Conservation (phyloP, 2,113 vertebrate genomes). For the Neotoma lepida region DNA sequence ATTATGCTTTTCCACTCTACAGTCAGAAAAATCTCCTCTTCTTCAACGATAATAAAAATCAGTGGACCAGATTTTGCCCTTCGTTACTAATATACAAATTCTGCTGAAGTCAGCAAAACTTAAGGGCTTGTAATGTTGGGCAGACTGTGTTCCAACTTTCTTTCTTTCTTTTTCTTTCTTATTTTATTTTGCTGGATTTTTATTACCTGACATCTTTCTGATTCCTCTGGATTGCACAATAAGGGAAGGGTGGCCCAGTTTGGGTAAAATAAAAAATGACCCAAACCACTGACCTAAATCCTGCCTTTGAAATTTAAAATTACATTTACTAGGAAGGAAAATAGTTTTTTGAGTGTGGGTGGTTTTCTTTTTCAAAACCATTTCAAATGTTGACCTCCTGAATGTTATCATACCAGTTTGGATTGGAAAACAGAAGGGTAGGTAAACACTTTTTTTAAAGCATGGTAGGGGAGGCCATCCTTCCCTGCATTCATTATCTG, state of each 20-base stretch:
- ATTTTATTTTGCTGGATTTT: conserved; percentile 72
- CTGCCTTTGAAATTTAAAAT: conserved; percentile 83
- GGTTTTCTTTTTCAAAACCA: conserved; percentile 81
- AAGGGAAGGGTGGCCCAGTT: conserved; percentile 77
- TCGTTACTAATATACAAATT: conserved; percentile 66
- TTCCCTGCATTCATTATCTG: conserved; percentile 80
- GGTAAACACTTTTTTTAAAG: conserved; percentile 78
- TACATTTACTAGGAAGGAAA: conserved; percentile 82
- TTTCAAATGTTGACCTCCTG: conserved; percentile 82
- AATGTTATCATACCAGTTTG: conserved; percentile 81
- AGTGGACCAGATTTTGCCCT: conserved; percentile 73
- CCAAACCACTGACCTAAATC: conserved; percentile 84
- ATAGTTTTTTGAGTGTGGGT: conserved; percentile 81
- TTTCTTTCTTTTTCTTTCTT: neutral
- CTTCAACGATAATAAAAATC: conserved; percentile 78
- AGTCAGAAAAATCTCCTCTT: conserved; percentile 74
- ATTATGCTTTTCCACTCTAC: conserved; percentile 73
- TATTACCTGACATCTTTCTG: conserved; percentile 81
- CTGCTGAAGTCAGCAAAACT: conserved; percentile 76
- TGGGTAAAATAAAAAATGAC: conserved; percentile 83
- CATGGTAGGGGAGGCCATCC: conserved; percentile 60
- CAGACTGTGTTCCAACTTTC: conserved; percentile 66
- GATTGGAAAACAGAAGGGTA: conserved; percentile 79
- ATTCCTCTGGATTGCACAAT: conserved; percentile 79
- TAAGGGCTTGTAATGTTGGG: conserved; percentile 70